These are phyloP conservation scores for Scotopteryx bipunctaria DNA, from an alignment of 2,888 invertebrate genomes.

Conservation along the genomic window DNA sequence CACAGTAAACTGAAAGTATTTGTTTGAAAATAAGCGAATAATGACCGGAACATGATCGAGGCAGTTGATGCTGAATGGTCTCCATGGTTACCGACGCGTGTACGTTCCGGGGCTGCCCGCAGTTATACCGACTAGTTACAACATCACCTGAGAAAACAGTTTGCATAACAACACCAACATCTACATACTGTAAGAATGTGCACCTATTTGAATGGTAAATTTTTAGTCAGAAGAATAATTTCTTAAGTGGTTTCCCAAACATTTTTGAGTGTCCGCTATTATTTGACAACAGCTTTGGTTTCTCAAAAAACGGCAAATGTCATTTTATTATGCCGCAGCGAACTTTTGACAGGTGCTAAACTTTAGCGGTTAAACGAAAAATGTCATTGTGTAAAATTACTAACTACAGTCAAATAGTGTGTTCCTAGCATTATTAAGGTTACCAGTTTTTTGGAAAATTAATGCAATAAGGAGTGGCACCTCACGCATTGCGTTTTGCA, in stretches of 20 bases:
- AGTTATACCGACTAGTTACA: conserved; percentile 63
- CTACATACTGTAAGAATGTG: conserved; percentile 45
- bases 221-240: neutral
- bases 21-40: conserved; percentile 34
- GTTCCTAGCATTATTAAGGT: too few species aligned
- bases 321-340: too few species aligned
- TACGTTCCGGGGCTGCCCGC: conserved; percentile 65
- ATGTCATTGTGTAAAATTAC: too few species aligned
- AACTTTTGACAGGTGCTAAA: too few species aligned
- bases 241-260: neutral
- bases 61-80: conserved; percentile 38
- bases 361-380: too few species aligned
- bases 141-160: conserved; percentile 64
- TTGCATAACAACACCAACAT: conserved; percentile 59
- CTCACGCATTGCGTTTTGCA: conserved; percentile 49
- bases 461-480: conserved; percentile 23
- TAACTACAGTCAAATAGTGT: too few species aligned
- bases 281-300: too few species aligned
- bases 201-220: conserved; percentile 16
- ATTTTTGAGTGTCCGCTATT: too few species aligned
- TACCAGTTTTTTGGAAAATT: neutral
- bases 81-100: conserved; percentile 63
- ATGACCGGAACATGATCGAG: conserved; percentile 33
- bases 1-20: too few species aligned
- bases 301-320: too few species aligned